Evolutionary conservation across 2,113 vertebrate genomes (phyloP), one percentile per base, ranked within the genome.

Genomic region (Leptocoma aspasia): DNA sequence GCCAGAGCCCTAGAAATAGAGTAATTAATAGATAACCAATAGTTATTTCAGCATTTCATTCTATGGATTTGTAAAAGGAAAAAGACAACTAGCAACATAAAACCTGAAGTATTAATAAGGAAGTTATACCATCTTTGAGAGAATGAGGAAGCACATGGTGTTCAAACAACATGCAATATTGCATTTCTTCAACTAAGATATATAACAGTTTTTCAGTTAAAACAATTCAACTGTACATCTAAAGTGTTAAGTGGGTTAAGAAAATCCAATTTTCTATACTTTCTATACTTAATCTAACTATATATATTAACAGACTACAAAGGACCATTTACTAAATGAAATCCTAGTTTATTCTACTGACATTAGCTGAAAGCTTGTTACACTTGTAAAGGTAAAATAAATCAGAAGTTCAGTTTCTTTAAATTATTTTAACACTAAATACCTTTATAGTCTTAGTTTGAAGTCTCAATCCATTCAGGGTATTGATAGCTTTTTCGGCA

Each of bases 401-500:
- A 45, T 24, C 13, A 78, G 18, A 5, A 63, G 2, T 63, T 86
- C 7, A 5, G 8, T 70, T 75, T 52, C 33, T 75, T 76, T 19
- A 61, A 80, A 53, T 79, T 37, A 44, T 39, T 79, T 56, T 68
- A 71, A 44, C 6, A 39, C 3, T 76, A 98, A 98, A 93, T 99
- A 99, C 99, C 98, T 99, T 99, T 97, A 99, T 99, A 95, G 99
- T 99, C 98, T 99, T 99, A 95, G 99, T 99, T 97, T 99, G 99
- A 96, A 99, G 99, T 98, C 99, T 98, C 97, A 99, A 97, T 98
- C 99, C 99, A 92, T 99, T 99, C 97, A 99, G 97, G 35, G 99
- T 99, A 97, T 99, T 99, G 97, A 99, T 99, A 92, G 99, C 99
- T 97, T 99, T 99, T 94, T 99, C 99, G 19, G 99, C 99, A 95